Evolutionary conservation across 2,113 vertebrate genomes (phyloP), one percentile per base, ranked within the genome.

Genomic region (Agapornis roseicollis): DNA sequence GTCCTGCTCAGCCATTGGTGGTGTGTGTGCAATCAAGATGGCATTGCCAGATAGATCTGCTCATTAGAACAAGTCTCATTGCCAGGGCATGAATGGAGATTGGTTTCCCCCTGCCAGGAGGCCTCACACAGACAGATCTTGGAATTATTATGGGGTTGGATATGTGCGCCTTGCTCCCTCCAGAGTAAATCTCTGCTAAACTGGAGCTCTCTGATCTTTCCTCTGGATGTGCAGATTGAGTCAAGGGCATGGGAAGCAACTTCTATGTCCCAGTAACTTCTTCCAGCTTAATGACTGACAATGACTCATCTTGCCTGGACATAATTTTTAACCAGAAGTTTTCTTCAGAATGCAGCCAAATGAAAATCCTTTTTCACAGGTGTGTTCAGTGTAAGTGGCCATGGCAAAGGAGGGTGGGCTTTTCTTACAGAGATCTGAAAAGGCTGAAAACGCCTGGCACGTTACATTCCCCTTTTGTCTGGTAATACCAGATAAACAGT

Each of bases 1-100:
- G 58, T 27, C 31, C 52, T 76, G 76, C 64, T 66, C 46, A 68
- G 80, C 71, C 0, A 0, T 15, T 0, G 0, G 52, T 53, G 61
- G 27, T 63, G 6, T 2, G 20, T 33, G 27, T 44, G 53, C 35
- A 27, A 2, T 74, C 70, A 52, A 11, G 85, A 47, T 49, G 58
- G 50, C 79, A 50, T 3, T 80, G 81, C 28, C 74, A 89, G 61
- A 52, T 8, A 70, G n/a, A 61, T 47, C 11, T 2, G 5, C n/a
- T 82, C n/a, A 9, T 35, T 13, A 15, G 53, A 82, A 80, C 0
- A 4, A 68, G 33, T 58, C 46, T 46, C 7, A 1, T 18, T 71
- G 74, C 55, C 24, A 29, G n/a, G 37, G 22, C 39, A 33, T 58
- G 82, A 88, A 46, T 25, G 53, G 42, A 66, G 27, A 9, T n/a